phyloP scores from a whole-genome alignment of 2,797 vertebrate species.

The Sarcoramphus papa region DNA sequence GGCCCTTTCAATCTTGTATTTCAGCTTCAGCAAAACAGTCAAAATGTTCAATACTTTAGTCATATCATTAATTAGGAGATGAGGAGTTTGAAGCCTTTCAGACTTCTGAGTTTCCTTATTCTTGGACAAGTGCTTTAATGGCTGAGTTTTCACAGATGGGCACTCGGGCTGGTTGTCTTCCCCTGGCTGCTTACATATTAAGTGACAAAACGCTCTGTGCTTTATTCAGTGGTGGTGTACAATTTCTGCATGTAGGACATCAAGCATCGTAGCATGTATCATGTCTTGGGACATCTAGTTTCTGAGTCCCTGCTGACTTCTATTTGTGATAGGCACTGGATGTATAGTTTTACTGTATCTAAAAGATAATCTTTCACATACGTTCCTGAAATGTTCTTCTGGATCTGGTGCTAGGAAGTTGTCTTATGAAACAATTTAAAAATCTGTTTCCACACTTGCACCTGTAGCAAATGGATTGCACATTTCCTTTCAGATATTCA shows the following conservation, averaged over 20 bases:
- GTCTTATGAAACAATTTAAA: neutral
- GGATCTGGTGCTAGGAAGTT: neutral
- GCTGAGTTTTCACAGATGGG: neutral
- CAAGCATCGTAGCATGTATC: neutral
- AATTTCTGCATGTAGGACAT: neutral
- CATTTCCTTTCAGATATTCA: neutral
- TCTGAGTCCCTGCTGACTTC: neutral
- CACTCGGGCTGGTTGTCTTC: neutral
- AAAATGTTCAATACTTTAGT: neutral
- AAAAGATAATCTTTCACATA: neutral
- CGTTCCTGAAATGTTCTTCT: neutral
- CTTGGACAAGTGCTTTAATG: neutral
- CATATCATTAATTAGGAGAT: neutral
- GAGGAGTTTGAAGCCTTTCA: neutral
- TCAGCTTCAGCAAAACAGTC: neutral
- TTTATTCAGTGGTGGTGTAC: neutral
- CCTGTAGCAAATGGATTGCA: neutral
- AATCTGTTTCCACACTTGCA: neutral
- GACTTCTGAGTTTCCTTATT: neutral
- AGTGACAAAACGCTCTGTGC: neutral
- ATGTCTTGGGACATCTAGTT: neutral
- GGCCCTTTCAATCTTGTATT: neutral
- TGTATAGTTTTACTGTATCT: neutral
- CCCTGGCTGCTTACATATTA: neutral
- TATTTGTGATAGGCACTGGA: neutral